Evolutionary conservation across 2,113 vertebrate species (phyloP).

Genomic region (Vicugna pacos): DNA sequence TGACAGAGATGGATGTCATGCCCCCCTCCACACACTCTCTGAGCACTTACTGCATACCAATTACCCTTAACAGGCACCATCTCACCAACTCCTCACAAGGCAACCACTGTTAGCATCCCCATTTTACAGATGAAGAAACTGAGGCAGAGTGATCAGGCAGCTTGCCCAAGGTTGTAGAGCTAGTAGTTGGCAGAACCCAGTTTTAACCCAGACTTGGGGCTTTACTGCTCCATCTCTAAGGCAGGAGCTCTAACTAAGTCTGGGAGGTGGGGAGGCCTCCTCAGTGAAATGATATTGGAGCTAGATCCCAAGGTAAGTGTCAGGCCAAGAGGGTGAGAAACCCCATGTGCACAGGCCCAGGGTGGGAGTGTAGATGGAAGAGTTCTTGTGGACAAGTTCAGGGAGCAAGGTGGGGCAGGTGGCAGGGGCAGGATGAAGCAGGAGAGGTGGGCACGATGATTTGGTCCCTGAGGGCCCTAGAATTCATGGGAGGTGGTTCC

Average conservation of each 20-base stretch:
- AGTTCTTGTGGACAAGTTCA: not conserved
- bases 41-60: not conserved
- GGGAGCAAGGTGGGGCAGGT: not conserved
- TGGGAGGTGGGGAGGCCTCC: not conserved
- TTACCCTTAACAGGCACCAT: not conserved
- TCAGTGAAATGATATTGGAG: not conserved
- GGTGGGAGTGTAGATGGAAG: not conserved
- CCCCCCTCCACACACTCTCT: not conserved
- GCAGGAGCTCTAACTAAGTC: not conserved
- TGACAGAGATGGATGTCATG: not conserved
- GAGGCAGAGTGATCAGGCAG: not conserved
- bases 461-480: not conserved
- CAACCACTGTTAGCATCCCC: not conserved
- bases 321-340: not conserved
- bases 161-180: not conserved
- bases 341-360: not conserved
- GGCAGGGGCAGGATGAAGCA: not conserved
- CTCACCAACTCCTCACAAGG: not conserved
- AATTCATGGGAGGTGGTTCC: not conserved
- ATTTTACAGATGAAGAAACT: not conserved
- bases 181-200: not conserved
- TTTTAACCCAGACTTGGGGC: not conserved
- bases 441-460: not conserved
- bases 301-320: not conserved
- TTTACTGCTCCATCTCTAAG: not conserved